Base-by-base conservation (phyloP, 30 jellyfish, hydroid and myxozoan species). In the Calvadosia cruxmelitensis region DNA sequence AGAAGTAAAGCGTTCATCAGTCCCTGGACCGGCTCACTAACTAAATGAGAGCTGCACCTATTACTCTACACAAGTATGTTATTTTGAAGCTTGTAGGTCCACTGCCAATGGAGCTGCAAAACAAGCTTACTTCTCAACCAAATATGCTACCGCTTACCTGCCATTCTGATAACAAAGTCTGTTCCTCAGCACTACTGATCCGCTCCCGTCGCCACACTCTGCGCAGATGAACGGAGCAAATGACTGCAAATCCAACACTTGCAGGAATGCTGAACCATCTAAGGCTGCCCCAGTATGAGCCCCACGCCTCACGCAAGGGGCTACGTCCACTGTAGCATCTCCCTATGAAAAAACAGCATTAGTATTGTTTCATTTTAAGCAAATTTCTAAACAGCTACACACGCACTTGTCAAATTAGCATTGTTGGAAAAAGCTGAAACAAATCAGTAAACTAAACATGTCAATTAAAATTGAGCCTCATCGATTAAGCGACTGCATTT, bases 231-330 rank as follows among this genome's bases (percentile, higher is more conserved):
- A 88, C 57, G 50, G 75, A 80, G 50, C 92, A 83, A 1, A 88
- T 73, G 66, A 82, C 62, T 13, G 95, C 90, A 75, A 88, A 88
- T 30, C 97, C 97, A 36, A 88, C 94, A 69, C 97, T 92, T 29
- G 97, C 95, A 2, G 97, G 97, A 23, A 88, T 88, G 35, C 93
- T 83, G 66, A 88, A 81, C 97, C 97, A 88, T 65, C 81, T 78
- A n/a, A 75, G 20, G 20, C 20, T 42, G 20, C 57, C 15, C 57
- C 57, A 42, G 20, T 42, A 42, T 5, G 57, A 42, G 20, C n/a
- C n/a, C n/a, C n/a, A n/a, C n/a, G n/a, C n/a, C n/a, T n/a, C n/a
- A n/a, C n/a, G n/a, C n/a, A n/a, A n/a, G n/a, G n/a, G n/a, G n/a
- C n/a, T n/a, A n/a, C n/a, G n/a, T n/a, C n/a, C n/a, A 42, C 57